Percentiles rank a stretch among this genome's conserved stretches.
These are phyloP conservation scores for Aleadryas rufinucha DNA, from an alignment of 2,113 vertebrate species.

Conservation along the genomic window DNA sequence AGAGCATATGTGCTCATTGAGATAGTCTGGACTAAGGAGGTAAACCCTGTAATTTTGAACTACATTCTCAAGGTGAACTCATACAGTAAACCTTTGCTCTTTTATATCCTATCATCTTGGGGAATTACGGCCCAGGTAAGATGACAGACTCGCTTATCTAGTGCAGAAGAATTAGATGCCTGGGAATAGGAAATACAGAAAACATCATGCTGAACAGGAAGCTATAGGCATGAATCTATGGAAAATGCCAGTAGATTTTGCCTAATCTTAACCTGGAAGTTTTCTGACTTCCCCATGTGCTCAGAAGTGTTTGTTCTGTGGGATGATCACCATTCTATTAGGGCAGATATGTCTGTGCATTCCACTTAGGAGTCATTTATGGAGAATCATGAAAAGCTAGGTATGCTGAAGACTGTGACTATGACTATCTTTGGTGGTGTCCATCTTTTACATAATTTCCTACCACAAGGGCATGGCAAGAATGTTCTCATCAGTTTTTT, in stretches of 20 bases:
- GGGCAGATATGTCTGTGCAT: not conserved
- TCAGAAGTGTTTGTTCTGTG: not conserved
- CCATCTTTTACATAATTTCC: conserved; percentile 2
- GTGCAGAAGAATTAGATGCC: not conserved
- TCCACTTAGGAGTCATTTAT: not conserved
- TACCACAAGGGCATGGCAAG: not conserved
- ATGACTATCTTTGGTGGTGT: not conserved
- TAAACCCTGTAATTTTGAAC: not conserved
- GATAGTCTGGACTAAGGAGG: not conserved
- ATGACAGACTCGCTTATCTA: not conserved
- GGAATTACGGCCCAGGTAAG: not conserved
- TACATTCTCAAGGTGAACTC: not conserved
- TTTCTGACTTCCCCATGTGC: not conserved
- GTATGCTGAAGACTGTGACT: not conserved
- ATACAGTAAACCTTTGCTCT: not conserved
- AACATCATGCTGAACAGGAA: not conserved
- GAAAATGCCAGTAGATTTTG: not conserved
- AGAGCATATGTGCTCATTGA: not conserved
- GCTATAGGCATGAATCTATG: not conserved
- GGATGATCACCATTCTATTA: not conserved
- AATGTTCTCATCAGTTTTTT: not conserved
- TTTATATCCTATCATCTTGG: not conserved
- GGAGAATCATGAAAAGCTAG: not conserved
- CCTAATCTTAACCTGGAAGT: not conserved
- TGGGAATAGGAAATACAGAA: not conserved